Conservation (phyloP, 2,113 vertebrate genomes). For the Micromys minutus region DNA sequence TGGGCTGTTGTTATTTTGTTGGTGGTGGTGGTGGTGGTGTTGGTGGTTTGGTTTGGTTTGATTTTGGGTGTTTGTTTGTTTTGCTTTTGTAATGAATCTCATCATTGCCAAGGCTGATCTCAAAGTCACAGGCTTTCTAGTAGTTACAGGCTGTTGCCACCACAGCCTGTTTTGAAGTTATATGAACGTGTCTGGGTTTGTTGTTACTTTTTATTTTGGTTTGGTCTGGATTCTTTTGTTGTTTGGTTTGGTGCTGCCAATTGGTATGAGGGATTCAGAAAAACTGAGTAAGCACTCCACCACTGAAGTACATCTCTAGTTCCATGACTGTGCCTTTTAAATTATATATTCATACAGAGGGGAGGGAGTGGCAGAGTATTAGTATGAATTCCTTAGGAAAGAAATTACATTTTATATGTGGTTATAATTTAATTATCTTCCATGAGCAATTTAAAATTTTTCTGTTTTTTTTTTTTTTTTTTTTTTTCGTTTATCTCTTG, state of each 20-base stretch:
- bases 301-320: too few relatives aligned
- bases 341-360: too few relatives aligned
- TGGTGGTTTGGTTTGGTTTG: not conserved
- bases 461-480: not conserved
- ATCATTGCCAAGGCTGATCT: not conserved
- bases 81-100: not conserved
- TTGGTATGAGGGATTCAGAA: not conserved
- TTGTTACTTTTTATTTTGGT: not conserved
- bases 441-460: not conserved
- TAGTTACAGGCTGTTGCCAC: not conserved
- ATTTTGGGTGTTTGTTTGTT: not conserved
- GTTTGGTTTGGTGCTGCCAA: not conserved
- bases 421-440: slow-evolving; percentile 12
- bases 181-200: not conserved
- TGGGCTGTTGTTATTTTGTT: not conserved
- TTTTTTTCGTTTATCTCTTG: not conserved
- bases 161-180: not conserved
- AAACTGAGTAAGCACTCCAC: not conserved
- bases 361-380: too few relatives aligned
- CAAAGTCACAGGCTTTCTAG: not conserved
- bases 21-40: not conserved
- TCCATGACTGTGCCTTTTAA: not conserved
- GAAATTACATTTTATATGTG: not conserved
- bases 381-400: not conserved
- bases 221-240: not conserved